These are phyloP conservation scores for Coranthus polyacanthus DNA, from an alignment of 2,797 vertebrate species.

Conservation along the genomic window DNA sequence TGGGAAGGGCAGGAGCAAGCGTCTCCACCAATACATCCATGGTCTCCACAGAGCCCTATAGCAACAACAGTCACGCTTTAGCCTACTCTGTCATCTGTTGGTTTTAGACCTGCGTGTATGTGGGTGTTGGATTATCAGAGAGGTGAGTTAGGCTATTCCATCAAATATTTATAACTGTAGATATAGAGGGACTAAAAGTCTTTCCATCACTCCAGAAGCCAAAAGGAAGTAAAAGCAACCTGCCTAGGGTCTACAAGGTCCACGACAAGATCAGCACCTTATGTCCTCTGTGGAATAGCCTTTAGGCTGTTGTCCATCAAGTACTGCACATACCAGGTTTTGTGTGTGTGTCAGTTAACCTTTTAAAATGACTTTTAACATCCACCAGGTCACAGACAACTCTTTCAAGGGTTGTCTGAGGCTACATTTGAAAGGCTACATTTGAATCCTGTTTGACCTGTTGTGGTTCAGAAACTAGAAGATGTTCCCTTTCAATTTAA, in stretches of 20 bases:
- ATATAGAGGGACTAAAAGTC: constrained; percentile 21
- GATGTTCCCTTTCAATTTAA: too few relatives aligned
- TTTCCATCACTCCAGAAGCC: constrained; percentile 29
- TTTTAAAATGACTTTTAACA: too few relatives aligned
- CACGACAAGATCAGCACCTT: too few relatives aligned
- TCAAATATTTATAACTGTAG: constrained; percentile 51
- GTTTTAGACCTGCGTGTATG: constrained; percentile 25
- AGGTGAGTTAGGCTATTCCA: constrained; percentile 39
- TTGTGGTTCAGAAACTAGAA: too few relatives aligned
- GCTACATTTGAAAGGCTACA: too few relatives aligned
- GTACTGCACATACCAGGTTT: too few relatives aligned
- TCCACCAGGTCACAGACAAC: too few relatives aligned
- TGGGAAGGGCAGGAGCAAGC: constrained; percentile 12
- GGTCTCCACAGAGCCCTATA: not conserved
- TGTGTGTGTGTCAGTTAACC: too few relatives aligned
- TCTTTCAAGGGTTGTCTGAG: too few relatives aligned
- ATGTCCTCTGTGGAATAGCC: too few relatives aligned
- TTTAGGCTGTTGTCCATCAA: too few relatives aligned
- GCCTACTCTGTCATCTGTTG: constrained; percentile 26
- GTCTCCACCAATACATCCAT: constrained; percentile 6
- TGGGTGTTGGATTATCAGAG: constrained; percentile 31
- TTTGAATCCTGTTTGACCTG: too few relatives aligned
- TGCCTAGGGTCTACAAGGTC: not conserved
- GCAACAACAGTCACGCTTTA: constrained; percentile 9
- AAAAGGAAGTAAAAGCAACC: not conserved